These are phyloP conservation scores for Lampropteryx suffumata DNA, from an alignment of 2,888 invertebrate species.

Conservation along the genomic window DNA sequence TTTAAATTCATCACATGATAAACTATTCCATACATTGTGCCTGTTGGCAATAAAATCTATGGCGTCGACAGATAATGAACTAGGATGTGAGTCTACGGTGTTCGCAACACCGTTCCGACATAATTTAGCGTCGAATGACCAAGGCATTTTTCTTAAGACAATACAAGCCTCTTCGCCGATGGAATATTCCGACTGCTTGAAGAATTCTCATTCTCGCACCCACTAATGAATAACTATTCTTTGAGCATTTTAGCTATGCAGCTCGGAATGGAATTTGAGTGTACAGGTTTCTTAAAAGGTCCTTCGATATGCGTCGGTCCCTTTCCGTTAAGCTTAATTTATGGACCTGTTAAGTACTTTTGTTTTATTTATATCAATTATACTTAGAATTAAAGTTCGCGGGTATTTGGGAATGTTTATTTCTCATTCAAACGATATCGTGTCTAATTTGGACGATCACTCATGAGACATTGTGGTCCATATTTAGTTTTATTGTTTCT, in stretches of 20 bases:
- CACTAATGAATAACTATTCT: slow-evolving; percentile 83
- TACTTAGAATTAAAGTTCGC: slow-evolving; percentile 65
- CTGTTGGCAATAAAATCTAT: slow-evolving; percentile 55
- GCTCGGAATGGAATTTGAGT: slow-evolving; percentile 78
- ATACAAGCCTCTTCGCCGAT: slow-evolving; percentile 71
- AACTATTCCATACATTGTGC: slow-evolving; percentile 47
- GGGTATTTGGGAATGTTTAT: slow-evolving; percentile 46
- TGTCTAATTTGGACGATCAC: slow-evolving; percentile 54
- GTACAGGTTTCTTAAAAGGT: slow-evolving; percentile 82
- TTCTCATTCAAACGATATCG: slow-evolving; percentile 39
- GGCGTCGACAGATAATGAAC: slow-evolving; percentile 62
- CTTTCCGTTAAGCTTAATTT: slow-evolving; percentile 80
- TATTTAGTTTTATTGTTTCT: slow-evolving; percentile 58
- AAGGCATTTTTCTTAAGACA: slow-evolving; percentile 79
- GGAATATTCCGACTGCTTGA: slow-evolving; percentile 78
- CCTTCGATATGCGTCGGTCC: slow-evolving; percentile 75
- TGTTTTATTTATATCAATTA: slow-evolving; percentile 77
- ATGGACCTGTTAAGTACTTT: slow-evolving; percentile 61
- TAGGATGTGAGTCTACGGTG: slow-evolving; percentile 60
- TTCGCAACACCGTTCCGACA: slow-evolving; percentile 58
- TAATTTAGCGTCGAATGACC: slow-evolving; percentile 68
- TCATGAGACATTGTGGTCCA: slow-evolving; percentile 43
- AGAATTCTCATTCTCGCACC: slow-evolving; percentile 82
- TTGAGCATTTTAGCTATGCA: slow-evolving; percentile 81
- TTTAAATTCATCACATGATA: slow-evolving; percentile 44